Conservation (phyloP, 2,797 vertebrate genomes). For the Cetoscarus ocellatus region DNA sequence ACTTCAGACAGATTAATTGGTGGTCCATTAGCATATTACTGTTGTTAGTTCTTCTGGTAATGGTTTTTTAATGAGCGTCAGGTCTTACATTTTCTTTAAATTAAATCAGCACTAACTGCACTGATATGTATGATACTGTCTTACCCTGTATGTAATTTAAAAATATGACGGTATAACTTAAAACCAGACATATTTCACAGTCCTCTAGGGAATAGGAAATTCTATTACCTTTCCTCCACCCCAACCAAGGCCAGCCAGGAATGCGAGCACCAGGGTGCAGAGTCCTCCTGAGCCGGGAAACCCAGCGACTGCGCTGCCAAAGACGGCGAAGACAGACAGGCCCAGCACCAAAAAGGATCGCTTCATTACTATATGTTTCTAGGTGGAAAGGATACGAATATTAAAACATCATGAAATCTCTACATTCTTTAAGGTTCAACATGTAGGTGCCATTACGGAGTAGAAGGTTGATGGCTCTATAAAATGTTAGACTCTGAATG, state of each 20-base stretch:
- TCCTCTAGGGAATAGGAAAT: too few relatives aligned
- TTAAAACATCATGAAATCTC: background rate
- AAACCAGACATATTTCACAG: too few relatives aligned
- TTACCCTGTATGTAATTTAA: too few relatives aligned
- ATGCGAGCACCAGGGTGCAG: constrained; percentile 93
- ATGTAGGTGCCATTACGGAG: background rate
- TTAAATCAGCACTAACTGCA: too few relatives aligned
- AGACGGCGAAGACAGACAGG: constrained; percentile 91
- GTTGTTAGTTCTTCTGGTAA: too few relatives aligned
- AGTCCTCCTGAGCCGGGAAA: constrained; percentile 97
- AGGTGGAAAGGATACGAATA: constrained; percentile 14
- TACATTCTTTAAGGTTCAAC: background rate
- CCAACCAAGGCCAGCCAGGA: constrained; percentile 93
- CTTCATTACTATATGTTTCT: constrained; percentile 89
- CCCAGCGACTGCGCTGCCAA: constrained; percentile 88
- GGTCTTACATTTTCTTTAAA: too few relatives aligned
- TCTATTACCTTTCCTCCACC: constrained; percentile 87
- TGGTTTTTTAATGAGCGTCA: too few relatives aligned
- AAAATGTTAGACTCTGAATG: too few relatives aligned
- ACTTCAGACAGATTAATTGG: too few relatives aligned
- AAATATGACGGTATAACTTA: too few relatives aligned
- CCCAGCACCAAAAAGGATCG: constrained; percentile 91
- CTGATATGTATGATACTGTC: background rate
- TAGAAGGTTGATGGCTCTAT: background rate
- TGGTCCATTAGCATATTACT: too few relatives aligned